phyloP scores from a whole-genome alignment of 2,113 vertebrate genomes.

The Trachemys scripta region DNA sequence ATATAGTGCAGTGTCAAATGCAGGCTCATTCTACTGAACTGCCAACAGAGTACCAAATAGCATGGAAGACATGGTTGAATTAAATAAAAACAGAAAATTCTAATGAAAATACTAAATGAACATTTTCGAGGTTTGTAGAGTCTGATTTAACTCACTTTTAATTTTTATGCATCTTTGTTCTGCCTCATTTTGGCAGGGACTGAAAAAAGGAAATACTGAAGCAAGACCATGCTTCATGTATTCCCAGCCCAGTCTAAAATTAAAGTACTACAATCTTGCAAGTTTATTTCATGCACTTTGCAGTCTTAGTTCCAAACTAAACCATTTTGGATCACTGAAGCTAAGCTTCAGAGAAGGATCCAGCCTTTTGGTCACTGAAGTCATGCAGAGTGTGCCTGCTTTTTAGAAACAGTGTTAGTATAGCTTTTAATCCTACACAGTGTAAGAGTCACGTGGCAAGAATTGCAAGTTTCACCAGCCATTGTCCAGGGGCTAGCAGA shows the following conservation, averaged over 20 bases:
- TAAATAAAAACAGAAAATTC: not conserved
- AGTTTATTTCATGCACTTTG: not conserved
- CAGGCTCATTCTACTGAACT: not conserved
- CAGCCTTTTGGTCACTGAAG: not conserved
- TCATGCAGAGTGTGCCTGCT: not conserved
- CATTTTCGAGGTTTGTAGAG: not conserved
- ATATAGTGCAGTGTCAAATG: not conserved
- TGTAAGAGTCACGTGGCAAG: not conserved
- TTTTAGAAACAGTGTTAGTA: not conserved
- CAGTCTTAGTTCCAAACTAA: not conserved
- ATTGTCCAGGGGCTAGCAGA: constrained; percentile 22
- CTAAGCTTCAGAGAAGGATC: not conserved
- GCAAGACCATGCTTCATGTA: not conserved
- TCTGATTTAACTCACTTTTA: not conserved
- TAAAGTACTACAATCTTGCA: not conserved
- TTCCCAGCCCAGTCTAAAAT: not conserved
- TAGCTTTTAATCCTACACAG: not conserved
- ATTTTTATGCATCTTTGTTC: not conserved
- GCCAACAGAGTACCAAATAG: not conserved
- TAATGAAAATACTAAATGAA: not conserved
- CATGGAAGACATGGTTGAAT: not conserved
- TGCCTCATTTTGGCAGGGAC: not conserved
- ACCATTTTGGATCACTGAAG: not conserved
- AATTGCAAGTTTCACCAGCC: not conserved
- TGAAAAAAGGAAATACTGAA: not conserved